Base-by-base conservation (phyloP, 2,113 vertebrate species). In the Spilogale gracilis region DNA sequence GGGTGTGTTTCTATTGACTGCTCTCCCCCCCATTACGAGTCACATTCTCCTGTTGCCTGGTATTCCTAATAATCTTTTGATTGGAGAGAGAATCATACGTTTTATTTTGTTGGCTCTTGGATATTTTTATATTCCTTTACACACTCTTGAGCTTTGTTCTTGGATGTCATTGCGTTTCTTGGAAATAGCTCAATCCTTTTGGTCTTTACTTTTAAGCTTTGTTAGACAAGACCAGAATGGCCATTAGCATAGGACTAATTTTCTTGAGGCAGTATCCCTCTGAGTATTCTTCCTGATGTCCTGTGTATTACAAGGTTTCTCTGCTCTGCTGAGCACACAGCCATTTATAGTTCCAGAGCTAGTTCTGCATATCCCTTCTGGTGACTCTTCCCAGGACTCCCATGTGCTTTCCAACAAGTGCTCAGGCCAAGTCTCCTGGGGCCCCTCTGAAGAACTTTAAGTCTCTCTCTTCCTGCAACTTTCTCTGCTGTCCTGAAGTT, bases 351-450 rank as follows among this genome's bases (percentile, higher is more conserved):
- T 18, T 52, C 48, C 12, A 4, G 1, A 4, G 20, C 9, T 2
- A 1, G 9, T 32, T 45, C 20, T 18, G 1, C 50, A 7, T n/a
- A 4, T 27, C n/a, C 56, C 38, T 69, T 27, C 23, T 1, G 48
- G 52, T 4, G 60, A 76, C n/a, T 30, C 8, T 27, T 1, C 45
- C 87, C 58, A 1, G 21, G 83, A 30, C n/a, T 45, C 18, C 0
- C 23, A 2, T 11, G 67, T n/a, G 3, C 2, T 0, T 16, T 5
- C 38, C 16, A 16, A 3, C 0, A 0, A 3, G 60, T 0, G 0
- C 17, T 27, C 45, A 0, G 18, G 6, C 1, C 1, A 32, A 20
- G 73, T 17, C 50, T 78, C n/a, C 4, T 3, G 58, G 56, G 30
- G 5, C 5, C 50, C 80, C 50, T 52, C 43, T 4, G 69, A 21